Conservation (phyloP, 37 sponge, comb jelly and placozoan species). For the Halichondria panicea region DNA sequence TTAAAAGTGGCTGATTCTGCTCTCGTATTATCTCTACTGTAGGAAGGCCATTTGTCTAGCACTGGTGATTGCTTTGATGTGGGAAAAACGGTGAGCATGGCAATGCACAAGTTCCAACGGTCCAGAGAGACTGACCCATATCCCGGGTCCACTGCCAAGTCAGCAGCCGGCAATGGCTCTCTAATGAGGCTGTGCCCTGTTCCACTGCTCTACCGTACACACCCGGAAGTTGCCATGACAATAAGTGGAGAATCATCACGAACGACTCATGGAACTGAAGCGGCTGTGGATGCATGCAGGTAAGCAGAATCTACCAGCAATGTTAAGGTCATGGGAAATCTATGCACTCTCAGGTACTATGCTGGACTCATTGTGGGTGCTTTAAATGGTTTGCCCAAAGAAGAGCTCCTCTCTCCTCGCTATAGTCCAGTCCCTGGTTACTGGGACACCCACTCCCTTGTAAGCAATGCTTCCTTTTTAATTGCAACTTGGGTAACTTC, state of each 20-base stretch:
- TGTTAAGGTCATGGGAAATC: not conserved
- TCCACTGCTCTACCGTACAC: constrained; percentile 56
- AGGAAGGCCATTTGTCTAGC: constrained; percentile 82
- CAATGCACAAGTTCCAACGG: constrained; percentile 47
- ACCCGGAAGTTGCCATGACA: constrained; percentile 74
- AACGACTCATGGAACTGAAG: constrained; percentile 70
- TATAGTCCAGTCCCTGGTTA: constrained; percentile 66
- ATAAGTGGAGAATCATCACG: constrained; percentile 55
- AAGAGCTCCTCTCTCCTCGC: constrained; percentile 68
- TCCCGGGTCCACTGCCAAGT: constrained; percentile 53
- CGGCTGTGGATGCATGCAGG: constrained; percentile 82
- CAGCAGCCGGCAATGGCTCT: constrained; percentile 87
- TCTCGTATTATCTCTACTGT: no score
- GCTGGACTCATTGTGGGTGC: constrained; percentile 84
- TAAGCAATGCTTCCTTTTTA: constrained; percentile 22
- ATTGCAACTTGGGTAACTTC: no score
- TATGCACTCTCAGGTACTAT: constrained; percentile 55
- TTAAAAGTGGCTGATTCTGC: no score
- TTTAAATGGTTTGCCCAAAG: constrained; percentile 71
- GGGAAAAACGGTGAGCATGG: constrained; percentile 61
- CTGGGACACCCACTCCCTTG: constrained; percentile 69
- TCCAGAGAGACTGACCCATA: constrained; percentile 44
- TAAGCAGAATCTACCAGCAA: not conserved
- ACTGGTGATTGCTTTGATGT: constrained; percentile 84
- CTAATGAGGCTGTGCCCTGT: constrained; percentile 83